Evolutionary conservation across 2,888 invertebrate species (phyloP), one percentile per base, ranked within the genome.

Genomic region (Euzetes globulus): DNA sequence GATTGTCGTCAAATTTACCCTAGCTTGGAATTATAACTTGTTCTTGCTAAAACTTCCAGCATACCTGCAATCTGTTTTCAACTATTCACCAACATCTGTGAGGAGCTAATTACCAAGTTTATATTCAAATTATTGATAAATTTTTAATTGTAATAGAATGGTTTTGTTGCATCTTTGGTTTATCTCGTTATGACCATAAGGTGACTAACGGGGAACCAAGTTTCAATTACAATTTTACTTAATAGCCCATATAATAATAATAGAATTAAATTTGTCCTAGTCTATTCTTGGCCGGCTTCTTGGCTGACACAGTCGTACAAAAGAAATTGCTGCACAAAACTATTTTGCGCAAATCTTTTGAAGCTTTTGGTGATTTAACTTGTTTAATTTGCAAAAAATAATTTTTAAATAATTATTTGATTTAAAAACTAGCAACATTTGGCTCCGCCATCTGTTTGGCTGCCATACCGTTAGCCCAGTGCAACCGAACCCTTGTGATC

Each of bases 31-130:
- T 17, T 79, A 77, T 72, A 77, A 76, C 22, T 75, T 75, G 50
- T 72, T 79, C 1, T 75, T 79, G 17, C 78, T 79, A 19, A 78
- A 79, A 71, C 70, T 79, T 5, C 79, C 79, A 6, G 75, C 78
- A 9, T 79, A 79, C 72, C 72, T 79, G 45, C 63, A 76, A 15
- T 76, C 78, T n/a, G 78, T 79, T 11, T 76, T 79, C 15, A 76
- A 78, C 17, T 78, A 78, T 52, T 76, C 77, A 22, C 9, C 70
- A 11, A 33, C 25, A n/a, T n/a, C n/a, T n/a, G n/a, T n/a, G n/a
- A n/a, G n/a, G n/a, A n/a, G n/a, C n/a, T n/a, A n/a, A n/a, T n/a
- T n/a, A n/a, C n/a, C n/a, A n/a, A n/a, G n/a, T n/a, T n/a, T n/a
- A n/a, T n/a, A n/a, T n/a, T n/a, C n/a, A n/a, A n/a, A n/a, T n/a